Percentiles rank a stretch among this genome's conserved stretches.
These are phyloP conservation scores for Dasysyrphus albostriatus DNA, from an alignment of 2,888 invertebrate species.

Conservation along the genomic window DNA sequence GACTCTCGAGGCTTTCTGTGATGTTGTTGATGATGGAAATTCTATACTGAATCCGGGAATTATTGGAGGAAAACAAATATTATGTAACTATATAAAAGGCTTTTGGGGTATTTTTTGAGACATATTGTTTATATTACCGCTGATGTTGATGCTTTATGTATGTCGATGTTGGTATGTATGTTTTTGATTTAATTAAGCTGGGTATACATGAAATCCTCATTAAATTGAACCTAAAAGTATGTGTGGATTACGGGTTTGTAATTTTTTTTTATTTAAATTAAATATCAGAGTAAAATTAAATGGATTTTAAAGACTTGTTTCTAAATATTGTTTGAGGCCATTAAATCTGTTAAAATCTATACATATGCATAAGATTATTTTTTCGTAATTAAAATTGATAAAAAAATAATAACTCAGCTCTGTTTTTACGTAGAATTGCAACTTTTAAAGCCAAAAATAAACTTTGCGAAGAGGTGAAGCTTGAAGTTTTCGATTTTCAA, in stretches of 20 bases:
- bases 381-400: background rate
- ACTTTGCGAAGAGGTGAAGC: no score
- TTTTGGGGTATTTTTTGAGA: slow-evolving; percentile 24
- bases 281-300: slow-evolving; percentile 57
- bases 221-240: slow-evolving; percentile 29
- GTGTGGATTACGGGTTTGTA: slow-evolving; percentile 45
- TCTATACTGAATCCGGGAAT: slow-evolving; percentile 1
- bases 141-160: background rate
- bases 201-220: slow-evolving; percentile 61
- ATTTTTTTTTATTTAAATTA: slow-evolving; percentile 39
- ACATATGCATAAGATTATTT: background rate
- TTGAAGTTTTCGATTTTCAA: no score
- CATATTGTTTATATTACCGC: background rate
- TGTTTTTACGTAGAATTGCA: no score
- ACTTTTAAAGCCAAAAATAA: no score
- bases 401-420: no score
- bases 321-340: background rate
- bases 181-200: slow-evolving; percentile 44
- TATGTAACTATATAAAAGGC: background rate
- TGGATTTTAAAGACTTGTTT: slow-evolving; percentile 54
- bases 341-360: background rate
- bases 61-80: slow-evolving; percentile 13
- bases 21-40: background rate
- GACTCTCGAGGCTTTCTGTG: slow-evolving; percentile 33
- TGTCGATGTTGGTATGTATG: background rate